phyloP scores from a whole-genome alignment of 2,113 vertebrate genomes.

The Loxodonta africana region DNA sequence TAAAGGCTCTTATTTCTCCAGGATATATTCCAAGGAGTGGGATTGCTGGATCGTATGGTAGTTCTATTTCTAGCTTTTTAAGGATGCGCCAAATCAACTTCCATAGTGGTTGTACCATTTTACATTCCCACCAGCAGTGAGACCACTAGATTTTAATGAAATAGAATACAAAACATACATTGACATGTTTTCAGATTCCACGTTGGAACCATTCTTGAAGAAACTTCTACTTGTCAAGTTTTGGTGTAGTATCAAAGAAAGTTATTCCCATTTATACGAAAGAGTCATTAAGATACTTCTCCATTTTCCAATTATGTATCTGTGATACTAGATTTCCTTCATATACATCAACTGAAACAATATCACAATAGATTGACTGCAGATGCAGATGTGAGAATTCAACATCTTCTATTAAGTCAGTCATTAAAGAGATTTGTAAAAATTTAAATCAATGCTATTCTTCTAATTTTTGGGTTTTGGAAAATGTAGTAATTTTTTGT shows the following conservation, averaged over 20 bases:
- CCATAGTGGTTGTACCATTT: no score
- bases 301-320: background rate
- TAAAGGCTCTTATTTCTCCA: no score
- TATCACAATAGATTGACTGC: background rate
- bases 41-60: no score
- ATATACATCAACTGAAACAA: slow-evolving; percentile 26
- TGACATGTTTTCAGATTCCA: background rate
- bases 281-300: slow-evolving; percentile 30
- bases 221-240: slow-evolving; percentile 11
- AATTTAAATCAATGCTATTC: background rate
- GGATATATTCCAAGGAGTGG: no score
- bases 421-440: slow-evolving; percentile 17
- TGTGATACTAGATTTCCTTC: slow-evolving; percentile 29
- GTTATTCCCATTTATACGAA: background rate
- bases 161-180: slow-evolving; percentile 15
- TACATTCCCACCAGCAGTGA: background rate
- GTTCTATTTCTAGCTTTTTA: no score
- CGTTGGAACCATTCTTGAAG: background rate
- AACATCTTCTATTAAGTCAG: background rate
- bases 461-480: background rate
- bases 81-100: no score
- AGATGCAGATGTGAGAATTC: background rate
- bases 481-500: background rate
- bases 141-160: slow-evolving; percentile 5
- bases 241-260: background rate